phyloP scores from a whole-genome alignment of 2,113 vertebrate species.

The Galeopterus variegatus region DNA sequence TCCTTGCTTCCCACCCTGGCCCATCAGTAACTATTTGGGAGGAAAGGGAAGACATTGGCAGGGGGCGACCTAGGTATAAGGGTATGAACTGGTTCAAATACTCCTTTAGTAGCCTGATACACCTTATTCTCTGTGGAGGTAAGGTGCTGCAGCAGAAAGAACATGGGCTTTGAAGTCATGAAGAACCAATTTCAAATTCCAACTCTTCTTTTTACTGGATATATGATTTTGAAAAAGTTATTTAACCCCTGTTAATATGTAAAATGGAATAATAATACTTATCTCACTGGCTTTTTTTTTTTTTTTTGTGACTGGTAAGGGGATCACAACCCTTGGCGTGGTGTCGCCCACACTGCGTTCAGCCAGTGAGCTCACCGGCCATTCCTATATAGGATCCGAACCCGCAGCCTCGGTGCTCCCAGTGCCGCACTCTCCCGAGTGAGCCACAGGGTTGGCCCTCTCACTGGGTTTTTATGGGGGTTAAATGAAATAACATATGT shows the following conservation, averaged over 20 bases:
- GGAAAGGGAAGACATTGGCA: background rate
- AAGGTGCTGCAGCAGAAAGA: background rate
- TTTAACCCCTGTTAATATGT: background rate
- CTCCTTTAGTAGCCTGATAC: background rate
- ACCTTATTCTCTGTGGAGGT: background rate
- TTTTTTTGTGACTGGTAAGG: too few relatives aligned
- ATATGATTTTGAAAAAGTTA: constrained; percentile 26
- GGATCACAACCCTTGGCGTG: too few relatives aligned
- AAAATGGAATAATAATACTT: background rate
- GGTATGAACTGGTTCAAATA: constrained; percentile 6
- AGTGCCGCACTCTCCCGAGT: too few relatives aligned
- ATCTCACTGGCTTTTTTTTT: background rate
- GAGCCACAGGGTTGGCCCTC: too few relatives aligned
- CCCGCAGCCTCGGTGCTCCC: too few relatives aligned
- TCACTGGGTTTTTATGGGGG: background rate
- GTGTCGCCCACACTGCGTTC: too few relatives aligned
- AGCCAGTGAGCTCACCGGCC: too few relatives aligned
- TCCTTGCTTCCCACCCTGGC: background rate
- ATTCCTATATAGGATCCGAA: too few relatives aligned
- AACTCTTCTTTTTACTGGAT: constrained; percentile 44
- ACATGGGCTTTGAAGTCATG: background rate
- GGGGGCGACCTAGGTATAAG: background rate
- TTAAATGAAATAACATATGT: constrained; percentile 40
- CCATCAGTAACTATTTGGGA: background rate
- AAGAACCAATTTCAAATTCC: constrained; percentile 41